Evolutionary conservation across 2,888 invertebrate genomes (phyloP), one percentile per base, ranked within the genome.

Genomic region (Polia nebulosa): DNA sequence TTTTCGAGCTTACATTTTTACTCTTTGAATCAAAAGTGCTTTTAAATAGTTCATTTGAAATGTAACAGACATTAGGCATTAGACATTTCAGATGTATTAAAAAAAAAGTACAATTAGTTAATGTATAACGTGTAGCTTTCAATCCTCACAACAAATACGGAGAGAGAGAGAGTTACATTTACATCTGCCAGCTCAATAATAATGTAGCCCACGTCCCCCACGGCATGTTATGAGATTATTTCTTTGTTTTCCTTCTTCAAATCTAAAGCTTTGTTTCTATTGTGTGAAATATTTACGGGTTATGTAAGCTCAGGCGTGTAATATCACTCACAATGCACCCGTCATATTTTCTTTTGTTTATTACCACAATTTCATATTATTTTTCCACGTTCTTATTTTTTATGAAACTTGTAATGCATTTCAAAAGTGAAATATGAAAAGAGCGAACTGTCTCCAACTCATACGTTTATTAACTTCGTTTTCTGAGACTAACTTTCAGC

Each of bases 221-320:
- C 51, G 32, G 34, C 41, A 32, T 53, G 41, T 75, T 72, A 72
- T 72, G 61, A 70, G 60, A 72, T 27, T 58, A 62, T 36, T 55
- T 52, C 45, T 64, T 69, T 76, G 69, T 77, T 53, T 72, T 70
- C 25, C 13, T 72, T 67, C 47, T 58, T 57, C 47, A 63, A 55
- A 58, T 66, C 22, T n/a, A 51, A 68, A 56, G 47, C 51, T 73
- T 71, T 72, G 65, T 61, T 57, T 68, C 58, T 59, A 68, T 70
- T 80, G 80, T 82, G 57, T 72, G 65, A 75, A 68, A 77, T 67
- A 64, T 68, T 75, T 39, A 60, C 22, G 17, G 53, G 53, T 79
- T 81, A 82, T 53, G 67, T 76, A 84, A 81, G 59, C 45, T 69
- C 39, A 60, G 22, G 15, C 41, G 60, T 62, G 55, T 73, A 53